Evolutionary conservation across 2,888 invertebrate species (phyloP).

Genomic region (Drosophila recens): DNA sequence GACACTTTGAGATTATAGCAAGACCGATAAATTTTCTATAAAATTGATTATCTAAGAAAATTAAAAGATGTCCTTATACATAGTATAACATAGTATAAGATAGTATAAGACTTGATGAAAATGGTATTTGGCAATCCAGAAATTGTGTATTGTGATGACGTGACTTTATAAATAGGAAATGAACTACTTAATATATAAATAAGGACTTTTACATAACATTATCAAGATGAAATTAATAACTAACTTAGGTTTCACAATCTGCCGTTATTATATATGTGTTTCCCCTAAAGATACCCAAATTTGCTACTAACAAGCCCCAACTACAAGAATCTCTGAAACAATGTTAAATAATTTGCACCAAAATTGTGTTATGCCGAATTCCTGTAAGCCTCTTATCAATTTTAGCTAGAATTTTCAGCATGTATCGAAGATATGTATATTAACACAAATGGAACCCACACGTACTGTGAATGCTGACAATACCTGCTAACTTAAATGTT

Average conservation of each 20-base stretch:
- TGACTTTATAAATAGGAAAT: too few species aligned
- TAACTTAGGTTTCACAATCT: neutral
- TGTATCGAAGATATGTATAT: neutral
- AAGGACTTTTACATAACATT: neutral
- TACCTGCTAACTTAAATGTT: slow-evolving; percentile 45
- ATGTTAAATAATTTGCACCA: neutral
- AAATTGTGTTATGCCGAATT: slow-evolving; percentile 1
- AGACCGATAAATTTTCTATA: too few species aligned
- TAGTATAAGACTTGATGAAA: too few species aligned
- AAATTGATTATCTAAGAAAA: too few species aligned
- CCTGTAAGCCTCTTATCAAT: neutral
- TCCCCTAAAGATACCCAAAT: neutral
- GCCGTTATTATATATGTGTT: neutral
- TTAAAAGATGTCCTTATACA: too few species aligned
- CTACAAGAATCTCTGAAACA: neutral
- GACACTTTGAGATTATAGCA: too few species aligned
- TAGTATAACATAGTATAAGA: too few species aligned
- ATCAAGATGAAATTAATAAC: neutral
- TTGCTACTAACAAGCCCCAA: neutral
- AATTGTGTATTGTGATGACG: too few species aligned
- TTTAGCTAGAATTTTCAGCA: neutral
- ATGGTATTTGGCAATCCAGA: too few species aligned
- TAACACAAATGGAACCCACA: neutral
- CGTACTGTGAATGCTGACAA: slow-evolving; percentile 2
- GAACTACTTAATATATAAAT: too few species aligned